Percentiles rank a stretch among this genome's conserved stretches.
phyloP scores from a whole-genome alignment of 1,140 invertebrate species.

The Caenorhabditis brenneri region DNA sequence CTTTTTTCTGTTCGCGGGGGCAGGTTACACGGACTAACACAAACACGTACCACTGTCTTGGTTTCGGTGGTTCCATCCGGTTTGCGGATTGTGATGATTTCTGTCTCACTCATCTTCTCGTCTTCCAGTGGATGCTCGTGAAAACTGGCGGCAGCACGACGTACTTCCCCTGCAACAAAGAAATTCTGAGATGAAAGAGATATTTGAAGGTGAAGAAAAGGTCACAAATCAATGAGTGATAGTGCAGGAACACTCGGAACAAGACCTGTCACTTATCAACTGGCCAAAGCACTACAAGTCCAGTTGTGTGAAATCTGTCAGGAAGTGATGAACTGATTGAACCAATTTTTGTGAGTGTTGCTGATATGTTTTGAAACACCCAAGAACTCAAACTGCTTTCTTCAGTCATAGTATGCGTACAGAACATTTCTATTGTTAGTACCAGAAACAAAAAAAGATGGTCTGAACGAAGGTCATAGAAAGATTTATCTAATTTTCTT shows the following conservation, averaged over 20 bases:
- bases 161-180: slow-evolving; percentile 16
- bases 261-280: background rate
- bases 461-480: too few relatives aligned
- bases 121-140: slow-evolving; percentile 27
- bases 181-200: background rate
- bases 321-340: too few relatives aligned
- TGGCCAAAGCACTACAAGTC: background rate
- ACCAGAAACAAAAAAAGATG: too few relatives aligned
- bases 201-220: slow-evolving; percentile 4
- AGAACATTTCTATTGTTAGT: too few relatives aligned
- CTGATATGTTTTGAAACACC: too few relatives aligned
- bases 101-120: slow-evolving; percentile 24
- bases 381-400: too few relatives aligned
- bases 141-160: slow-evolving; percentile 22
- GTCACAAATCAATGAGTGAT: slow-evolving; percentile 28
- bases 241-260: background rate
- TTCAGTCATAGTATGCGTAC: too few relatives aligned
- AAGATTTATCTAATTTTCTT: too few relatives aligned
- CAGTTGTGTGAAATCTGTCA: background rate
- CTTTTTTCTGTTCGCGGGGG: slow-evolving; percentile 30
- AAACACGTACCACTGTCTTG: slow-evolving; percentile 26
- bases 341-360: too few relatives aligned
- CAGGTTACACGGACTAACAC: slow-evolving; percentile 18
- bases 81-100: slow-evolving; percentile 39
- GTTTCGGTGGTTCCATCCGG: slow-evolving; percentile 33